Base-by-base conservation (phyloP, 2,113 vertebrate species). In the Limnothrissa miodon region DNA sequence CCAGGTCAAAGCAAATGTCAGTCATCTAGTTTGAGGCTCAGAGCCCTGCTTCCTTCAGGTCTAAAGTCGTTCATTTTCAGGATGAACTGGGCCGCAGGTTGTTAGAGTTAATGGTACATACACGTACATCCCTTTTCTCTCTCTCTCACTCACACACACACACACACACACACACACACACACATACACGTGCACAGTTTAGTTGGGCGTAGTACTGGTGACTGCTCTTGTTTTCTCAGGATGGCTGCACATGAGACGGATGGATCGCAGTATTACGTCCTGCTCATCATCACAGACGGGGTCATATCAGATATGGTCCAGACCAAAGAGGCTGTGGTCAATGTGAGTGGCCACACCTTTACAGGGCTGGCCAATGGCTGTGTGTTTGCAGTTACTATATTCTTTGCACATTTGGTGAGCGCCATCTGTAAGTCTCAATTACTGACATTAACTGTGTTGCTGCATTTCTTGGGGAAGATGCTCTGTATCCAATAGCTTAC, bases 261-360 rank as follows among this genome's bases (percentile, higher is more conserved):
- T 0, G 98, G 98, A 44, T 99, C 98, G 0, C 97, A 99, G 93
- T 99, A 99, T 92, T 98, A 97, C 0, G 97, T 99, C 70, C 94
- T 99, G 85, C 94, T 99, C 90, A 98, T 99, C 92, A 96, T 99
- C 95, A 99, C 98, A 0, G 98, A 99, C 0, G 98, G 98, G 0
- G 98, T 99, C 89, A 99, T 99, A 93, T 99, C 98, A 0, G 98
- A 99, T 91, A 99, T 99, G 98, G 95, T 95, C 33, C 97, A 99
- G 91, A 99, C 98, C 84, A 99, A 99, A 94, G 98, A 99, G 91
- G 98, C 98, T 39, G 96, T 99, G 39, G 98, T 99, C 89, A 97
- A 95, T 0, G 98, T 99, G 88, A 96, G 98, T 95, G 83, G 10
- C 44, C 46, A 46, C 66, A 78, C 1, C 25, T 44, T 45, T 6